Evolutionary conservation across 2,113 vertebrate genomes (phyloP).

Genomic region (Halcyon malimbica): DNA sequence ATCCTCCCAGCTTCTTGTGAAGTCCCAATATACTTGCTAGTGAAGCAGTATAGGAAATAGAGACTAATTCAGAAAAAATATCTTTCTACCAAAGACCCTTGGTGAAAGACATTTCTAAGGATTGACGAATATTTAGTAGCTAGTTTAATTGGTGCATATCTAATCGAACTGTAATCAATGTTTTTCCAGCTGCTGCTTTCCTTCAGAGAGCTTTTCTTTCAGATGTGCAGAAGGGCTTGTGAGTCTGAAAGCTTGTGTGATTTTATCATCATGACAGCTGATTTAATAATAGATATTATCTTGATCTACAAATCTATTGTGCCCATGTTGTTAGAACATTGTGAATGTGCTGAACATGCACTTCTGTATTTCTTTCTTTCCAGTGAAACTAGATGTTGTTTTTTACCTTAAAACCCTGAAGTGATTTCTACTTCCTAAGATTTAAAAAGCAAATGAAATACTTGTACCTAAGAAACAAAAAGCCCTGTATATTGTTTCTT

Average conservation of each 20-base stretch:
- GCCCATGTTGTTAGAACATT: background rate
- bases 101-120: background rate
- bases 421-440: background rate
- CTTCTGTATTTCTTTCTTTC: background rate
- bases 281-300: background rate
- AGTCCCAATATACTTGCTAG: background rate
- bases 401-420: background rate
- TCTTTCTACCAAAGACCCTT: background rate
- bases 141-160: background rate
- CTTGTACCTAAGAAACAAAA: background rate
- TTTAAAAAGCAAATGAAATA: background rate
- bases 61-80: background rate
- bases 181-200: background rate
- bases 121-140: background rate
- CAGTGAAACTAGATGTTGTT: background rate
- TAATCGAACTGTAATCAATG: background rate
- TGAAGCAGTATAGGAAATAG: background rate
- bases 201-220: background rate
- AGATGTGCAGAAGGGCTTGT: background rate
- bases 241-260: background rate
- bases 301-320: background rate
- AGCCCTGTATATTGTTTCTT: background rate
- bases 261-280: background rate
- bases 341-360: background rate
- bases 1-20: background rate